Percentiles rank a stretch among this genome's conserved stretches.
These are phyloP conservation scores for Spinibarbus caldwelli DNA, from an alignment of 2,797 vertebrate species.

Conservation along the genomic window DNA sequence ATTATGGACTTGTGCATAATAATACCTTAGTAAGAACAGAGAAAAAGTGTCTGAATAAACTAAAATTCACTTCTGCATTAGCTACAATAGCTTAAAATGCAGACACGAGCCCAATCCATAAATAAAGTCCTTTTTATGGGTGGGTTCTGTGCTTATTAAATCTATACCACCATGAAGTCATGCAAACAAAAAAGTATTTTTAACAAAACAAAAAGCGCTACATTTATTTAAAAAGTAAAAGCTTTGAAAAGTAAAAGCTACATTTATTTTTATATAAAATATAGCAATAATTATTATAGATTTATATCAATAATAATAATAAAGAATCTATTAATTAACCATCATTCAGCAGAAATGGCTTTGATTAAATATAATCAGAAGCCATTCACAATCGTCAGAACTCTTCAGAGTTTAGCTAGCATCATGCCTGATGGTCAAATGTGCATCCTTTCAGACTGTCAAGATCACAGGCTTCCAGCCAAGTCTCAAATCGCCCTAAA, in stretches of 20 bases:
- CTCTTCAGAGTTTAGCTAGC: background rate
- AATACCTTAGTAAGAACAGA: background rate
- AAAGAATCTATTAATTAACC: background rate
- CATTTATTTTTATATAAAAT: background rate
- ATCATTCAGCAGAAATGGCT: background rate
- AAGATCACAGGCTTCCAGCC: conserved; percentile 4
- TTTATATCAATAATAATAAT: background rate
- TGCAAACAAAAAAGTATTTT: background rate
- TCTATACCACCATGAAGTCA: background rate
- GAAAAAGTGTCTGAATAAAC: background rate
- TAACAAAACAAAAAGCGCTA: background rate
- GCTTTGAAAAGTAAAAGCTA: background rate
- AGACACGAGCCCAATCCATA: background rate
- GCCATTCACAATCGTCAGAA: background rate
- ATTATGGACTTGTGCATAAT: conserved; percentile 3
- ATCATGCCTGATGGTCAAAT: conserved; percentile 3
- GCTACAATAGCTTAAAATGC: background rate
- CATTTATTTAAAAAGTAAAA: too few relatives aligned
- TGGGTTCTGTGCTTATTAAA: background rate
- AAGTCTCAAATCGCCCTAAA: background rate
- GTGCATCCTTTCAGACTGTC: background rate
- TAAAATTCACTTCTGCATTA: background rate
- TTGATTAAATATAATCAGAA: background rate
- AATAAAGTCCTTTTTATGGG: background rate
- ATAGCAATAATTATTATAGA: background rate